Evolutionary conservation across 2,888 invertebrate species (phyloP).

Genomic region (Leptopilina myrica): DNA sequence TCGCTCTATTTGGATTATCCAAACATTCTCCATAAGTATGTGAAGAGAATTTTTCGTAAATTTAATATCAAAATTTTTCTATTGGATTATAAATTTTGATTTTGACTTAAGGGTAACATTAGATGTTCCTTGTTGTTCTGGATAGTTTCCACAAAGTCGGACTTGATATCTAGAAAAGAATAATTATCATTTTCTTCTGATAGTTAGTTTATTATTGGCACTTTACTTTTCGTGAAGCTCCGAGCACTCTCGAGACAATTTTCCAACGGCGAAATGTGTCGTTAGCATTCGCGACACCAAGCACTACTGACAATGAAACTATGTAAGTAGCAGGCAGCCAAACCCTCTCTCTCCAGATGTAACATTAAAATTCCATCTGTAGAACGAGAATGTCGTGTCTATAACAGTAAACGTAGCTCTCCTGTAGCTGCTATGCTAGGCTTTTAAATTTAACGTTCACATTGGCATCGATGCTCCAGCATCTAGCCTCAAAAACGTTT

Average conservation of each 20-base stretch:
- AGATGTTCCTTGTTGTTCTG: too few relatives aligned
- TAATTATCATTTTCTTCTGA: not conserved
- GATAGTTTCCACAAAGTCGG: too few relatives aligned
- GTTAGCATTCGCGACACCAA: slow-evolving; percentile 30
- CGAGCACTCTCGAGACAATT: not conserved
- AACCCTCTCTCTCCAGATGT: slow-evolving; percentile 39
- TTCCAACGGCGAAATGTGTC: not conserved
- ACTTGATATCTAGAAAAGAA: not conserved
- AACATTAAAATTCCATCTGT: slow-evolving; percentile 59
- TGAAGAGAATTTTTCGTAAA: too few relatives aligned
- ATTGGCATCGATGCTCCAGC: slow-evolving; percentile 52
- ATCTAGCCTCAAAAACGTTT: slow-evolving; percentile 15
- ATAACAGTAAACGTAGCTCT: slow-evolving; percentile 29
- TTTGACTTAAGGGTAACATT: too few relatives aligned
- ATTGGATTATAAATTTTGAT: too few relatives aligned
- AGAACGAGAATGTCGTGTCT: slow-evolving; percentile 18
- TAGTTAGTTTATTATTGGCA: slow-evolving; percentile 4
- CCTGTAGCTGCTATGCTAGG: not conserved
- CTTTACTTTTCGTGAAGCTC: not conserved
- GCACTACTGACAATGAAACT: slow-evolving; percentile 24
- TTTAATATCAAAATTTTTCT: too few relatives aligned
- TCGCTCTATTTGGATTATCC: too few relatives aligned
- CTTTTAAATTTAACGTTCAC: slow-evolving; percentile 54
- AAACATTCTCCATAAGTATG: too few relatives aligned
- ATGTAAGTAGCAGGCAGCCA: slow-evolving; percentile 21